A percentile compares a stretch with the other conserved stretches of the same genome.
Conservation (phyloP, 2,113 vertebrate species). For the Leucopsar rothschildi region DNA sequence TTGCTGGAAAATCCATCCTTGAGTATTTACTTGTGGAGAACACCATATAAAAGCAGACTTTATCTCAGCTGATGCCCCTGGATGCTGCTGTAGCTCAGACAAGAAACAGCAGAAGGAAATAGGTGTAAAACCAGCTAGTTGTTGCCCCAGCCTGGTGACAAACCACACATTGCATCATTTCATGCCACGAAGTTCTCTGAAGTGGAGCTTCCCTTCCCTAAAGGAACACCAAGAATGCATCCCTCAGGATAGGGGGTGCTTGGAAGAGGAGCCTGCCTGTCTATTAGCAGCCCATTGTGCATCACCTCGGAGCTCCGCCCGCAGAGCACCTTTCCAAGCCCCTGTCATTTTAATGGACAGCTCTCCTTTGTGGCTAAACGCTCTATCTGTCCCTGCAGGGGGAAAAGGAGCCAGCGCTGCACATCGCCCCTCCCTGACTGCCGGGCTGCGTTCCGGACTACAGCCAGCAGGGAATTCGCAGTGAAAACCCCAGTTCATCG, state of each 20-base stretch:
- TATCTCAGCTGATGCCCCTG: background rate
- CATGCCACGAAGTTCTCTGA: background rate
- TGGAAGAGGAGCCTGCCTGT: background rate
- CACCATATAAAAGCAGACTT: background rate
- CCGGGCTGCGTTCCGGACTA: background rate
- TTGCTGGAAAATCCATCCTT: background rate
- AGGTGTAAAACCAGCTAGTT: background rate
- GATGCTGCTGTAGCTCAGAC: background rate
- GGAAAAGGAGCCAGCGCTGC: background rate
- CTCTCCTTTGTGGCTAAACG: background rate
- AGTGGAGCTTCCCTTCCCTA: background rate
- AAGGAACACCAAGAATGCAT: accelerated
- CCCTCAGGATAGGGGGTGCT: background rate
- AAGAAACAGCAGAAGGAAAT: background rate
- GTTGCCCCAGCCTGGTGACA: background rate
- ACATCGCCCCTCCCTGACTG: background rate
- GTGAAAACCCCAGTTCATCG: background rate
- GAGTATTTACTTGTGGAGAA: background rate
- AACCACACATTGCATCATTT: accelerated
- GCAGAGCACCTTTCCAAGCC: background rate
- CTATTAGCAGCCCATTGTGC: background rate
- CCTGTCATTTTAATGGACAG: slow-evolving; percentile 18
- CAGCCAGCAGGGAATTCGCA: background rate
- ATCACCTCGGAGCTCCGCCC: background rate
- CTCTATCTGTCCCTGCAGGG: background rate